Evolutionary conservation across 2,888 invertebrate species (phyloP).

Genomic region (Mantis religiosa): DNA sequence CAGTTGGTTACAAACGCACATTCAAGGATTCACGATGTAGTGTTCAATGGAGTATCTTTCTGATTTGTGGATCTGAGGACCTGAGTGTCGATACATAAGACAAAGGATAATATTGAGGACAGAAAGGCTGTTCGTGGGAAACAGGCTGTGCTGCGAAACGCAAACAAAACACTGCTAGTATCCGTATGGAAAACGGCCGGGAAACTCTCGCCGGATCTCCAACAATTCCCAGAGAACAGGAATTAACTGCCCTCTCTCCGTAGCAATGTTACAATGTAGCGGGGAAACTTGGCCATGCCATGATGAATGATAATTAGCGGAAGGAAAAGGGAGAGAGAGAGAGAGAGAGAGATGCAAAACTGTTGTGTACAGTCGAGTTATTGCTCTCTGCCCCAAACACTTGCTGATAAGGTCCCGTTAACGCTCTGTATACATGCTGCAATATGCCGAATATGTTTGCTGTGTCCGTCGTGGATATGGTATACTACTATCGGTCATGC

Average conservation of each 20-base stretch:
- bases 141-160: not conserved
- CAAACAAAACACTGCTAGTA: not conserved
- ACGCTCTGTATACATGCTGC: not conserved
- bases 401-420: not conserved
- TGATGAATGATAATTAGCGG: slow-evolving; percentile 32
- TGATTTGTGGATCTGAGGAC: not conserved
- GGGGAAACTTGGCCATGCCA: slow-evolving; percentile 23
- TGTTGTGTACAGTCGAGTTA: not conserved
- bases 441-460: not conserved
- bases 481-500: too few relatives aligned
- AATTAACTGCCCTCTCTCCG: slow-evolving; percentile 17
- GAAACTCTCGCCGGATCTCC: slow-evolving; percentile 16
- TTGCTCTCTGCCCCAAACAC: not conserved
- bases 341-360: not conserved
- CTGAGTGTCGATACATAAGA: not conserved
- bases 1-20: too few relatives aligned
- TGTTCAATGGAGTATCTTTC: not conserved
- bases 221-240: slow-evolving; percentile 11
- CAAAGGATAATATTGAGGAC: not conserved
- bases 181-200: slow-evolving; percentile 6
- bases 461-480: not conserved
- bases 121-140: not conserved
- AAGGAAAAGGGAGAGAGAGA: slow-evolving; percentile 1
- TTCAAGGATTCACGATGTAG: too few relatives aligned
- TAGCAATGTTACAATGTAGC: not conserved